Evolutionary conservation across 2,797 vertebrate species (phyloP).

Genomic region (Serranus cabrilla): DNA sequence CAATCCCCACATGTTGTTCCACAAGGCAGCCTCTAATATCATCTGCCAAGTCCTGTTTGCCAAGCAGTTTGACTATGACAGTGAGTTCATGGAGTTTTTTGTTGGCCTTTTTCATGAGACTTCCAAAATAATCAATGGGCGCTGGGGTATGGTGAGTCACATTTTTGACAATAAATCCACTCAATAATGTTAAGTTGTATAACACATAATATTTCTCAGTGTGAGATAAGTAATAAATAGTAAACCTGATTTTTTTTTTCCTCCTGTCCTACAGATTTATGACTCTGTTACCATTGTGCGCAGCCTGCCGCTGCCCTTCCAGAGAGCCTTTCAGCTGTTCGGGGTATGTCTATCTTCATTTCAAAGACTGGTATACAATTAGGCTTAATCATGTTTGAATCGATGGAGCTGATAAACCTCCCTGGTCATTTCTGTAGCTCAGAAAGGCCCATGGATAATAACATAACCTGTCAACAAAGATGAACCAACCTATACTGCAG

Average conservation of each 20-base stretch:
- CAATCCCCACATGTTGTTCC: constrained; percentile 74
- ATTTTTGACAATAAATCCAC: not conserved
- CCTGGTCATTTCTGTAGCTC: not conserved
- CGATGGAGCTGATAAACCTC: not conserved
- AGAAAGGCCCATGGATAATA: not conserved
- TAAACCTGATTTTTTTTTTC: not conserved
- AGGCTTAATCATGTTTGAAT: too few relatives aligned
- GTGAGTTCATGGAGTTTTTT: constrained; percentile 63
- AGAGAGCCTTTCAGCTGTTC: constrained; percentile 53
- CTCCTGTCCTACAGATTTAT: constrained; percentile 65
- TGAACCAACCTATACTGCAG: not conserved
- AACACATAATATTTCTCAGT: too few relatives aligned
- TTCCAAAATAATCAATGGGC: constrained; percentile 67
- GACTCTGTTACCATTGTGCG: constrained; percentile 64
- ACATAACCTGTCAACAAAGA: not conserved
- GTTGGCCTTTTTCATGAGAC: constrained; percentile 48
- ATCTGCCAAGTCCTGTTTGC: constrained; percentile 79
- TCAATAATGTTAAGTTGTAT: not conserved
- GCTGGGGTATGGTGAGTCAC: constrained; percentile 73
- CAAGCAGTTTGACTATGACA: constrained; percentile 65
- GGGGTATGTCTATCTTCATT: not conserved
- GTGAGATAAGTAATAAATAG: not conserved
- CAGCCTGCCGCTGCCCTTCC: constrained; percentile 69
- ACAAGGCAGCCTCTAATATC: constrained; percentile 77
- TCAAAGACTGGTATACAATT: too few relatives aligned